Evolutionary conservation across 2,888 invertebrate species (phyloP), one percentile per base, ranked within the genome.

Genomic region (Cloeon dipterum): DNA sequence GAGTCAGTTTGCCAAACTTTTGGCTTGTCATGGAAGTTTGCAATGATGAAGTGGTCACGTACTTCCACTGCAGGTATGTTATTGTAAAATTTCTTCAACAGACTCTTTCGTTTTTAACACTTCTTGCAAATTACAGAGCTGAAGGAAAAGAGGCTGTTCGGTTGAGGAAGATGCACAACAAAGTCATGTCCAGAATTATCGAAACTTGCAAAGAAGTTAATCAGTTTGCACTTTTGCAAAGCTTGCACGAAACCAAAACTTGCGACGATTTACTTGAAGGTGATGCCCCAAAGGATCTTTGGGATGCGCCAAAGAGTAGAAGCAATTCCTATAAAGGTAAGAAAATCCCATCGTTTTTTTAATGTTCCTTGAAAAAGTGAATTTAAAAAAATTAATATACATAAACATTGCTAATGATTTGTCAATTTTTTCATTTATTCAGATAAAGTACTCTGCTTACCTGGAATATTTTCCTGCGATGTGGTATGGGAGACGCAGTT

Each of bases 401-500:
- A n/a, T n/a, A n/a, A n/a, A n/a, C n/a, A n/a, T n/a, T n/a, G n/a
- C n/a, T n/a, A n/a, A n/a, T n/a, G n/a, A n/a, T n/a, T n/a, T n/a
- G n/a, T n/a, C n/a, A n/a, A n/a, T n/a, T n/a, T n/a, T n/a, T n/a
- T n/a, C n/a, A n/a, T n/a, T n/a, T n/a, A n/a, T n/a, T n/a, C n/a
- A n/a, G n/a, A n/a, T n/a, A n/a, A n/a, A n/a, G n/a, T n/a, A n/a
- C n/a, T n/a, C n/a, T n/a, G n/a, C n/a, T n/a, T n/a, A 29, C 64
- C 73, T 1, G 81, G 79, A 3, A 65, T 68, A 52, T 81, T 81
- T 52, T 65, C 70, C 29, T 82, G 81, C 52, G 66, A 67, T 4
- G 64, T 71, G n/a, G 70, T 77, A 3, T 78, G 75, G 74, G 65
- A 70, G 49, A 68, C 67, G 5, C 63, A 65, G 35, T 78, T 79